phyloP scores from a whole-genome alignment of 2,888 invertebrate genomes.

The Acleris literana region DNA sequence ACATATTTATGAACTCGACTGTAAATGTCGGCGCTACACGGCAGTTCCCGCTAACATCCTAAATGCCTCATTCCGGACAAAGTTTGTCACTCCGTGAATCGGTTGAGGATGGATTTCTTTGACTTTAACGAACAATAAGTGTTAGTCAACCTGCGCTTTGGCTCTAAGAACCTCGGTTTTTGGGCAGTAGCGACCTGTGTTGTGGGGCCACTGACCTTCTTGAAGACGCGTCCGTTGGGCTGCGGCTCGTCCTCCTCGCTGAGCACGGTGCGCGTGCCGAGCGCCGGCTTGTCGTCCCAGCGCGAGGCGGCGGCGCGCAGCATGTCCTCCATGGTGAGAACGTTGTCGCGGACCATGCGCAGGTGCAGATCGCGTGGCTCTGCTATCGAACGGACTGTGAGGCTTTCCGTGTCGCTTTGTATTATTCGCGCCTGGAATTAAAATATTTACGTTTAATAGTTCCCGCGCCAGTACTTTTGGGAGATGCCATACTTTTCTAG shows the following conservation, averaged over 20 bases:
- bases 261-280: slow-evolving; percentile 95
- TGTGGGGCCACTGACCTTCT: slow-evolving; percentile 87
- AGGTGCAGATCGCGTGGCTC: slow-evolving; percentile 88
- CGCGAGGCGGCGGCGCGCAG: slow-evolving; percentile 90
- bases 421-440: slow-evolving; percentile 87
- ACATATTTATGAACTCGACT: too few relatives aligned
- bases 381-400: slow-evolving; percentile 89
- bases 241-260: slow-evolving; percentile 97
- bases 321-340: slow-evolving; percentile 93
- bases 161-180: too few relatives aligned
- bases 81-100: too few relatives aligned
- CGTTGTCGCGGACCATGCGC: slow-evolving; percentile 88
- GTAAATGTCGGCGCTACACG: too few relatives aligned
- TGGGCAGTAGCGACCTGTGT: too few relatives aligned
- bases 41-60: too few relatives aligned
- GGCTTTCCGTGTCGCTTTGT: slow-evolving; percentile 84
- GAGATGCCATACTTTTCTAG: too few relatives aligned
- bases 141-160: too few relatives aligned
- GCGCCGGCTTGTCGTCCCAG: slow-evolving; percentile 89
- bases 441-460: neutral
- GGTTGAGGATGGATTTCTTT: too few relatives aligned
- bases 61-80: too few relatives aligned
- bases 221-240: slow-evolving; percentile 96
- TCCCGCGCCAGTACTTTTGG: too few relatives aligned
- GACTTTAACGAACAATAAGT: too few relatives aligned